These are phyloP conservation scores for Umimayanthus kanabou DNA, from an alignment of 92 coral and sea anemone genomes.

Conservation along the genomic window DNA sequence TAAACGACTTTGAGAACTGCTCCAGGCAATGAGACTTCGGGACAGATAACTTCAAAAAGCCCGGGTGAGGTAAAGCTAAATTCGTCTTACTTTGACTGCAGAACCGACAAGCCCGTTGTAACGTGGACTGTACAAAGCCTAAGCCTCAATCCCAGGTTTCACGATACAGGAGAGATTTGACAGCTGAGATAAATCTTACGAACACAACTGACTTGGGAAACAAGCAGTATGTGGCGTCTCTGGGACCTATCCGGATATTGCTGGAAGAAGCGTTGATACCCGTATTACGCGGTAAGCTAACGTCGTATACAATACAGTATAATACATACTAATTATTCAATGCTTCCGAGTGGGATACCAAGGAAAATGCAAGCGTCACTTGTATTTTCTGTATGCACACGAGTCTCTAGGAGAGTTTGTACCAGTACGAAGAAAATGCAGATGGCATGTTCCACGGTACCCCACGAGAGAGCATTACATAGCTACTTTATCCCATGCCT, in stretches of 20 bases:
- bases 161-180: not conserved
- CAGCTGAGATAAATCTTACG: not conserved
- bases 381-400: no score
- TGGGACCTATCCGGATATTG: constrained; percentile 34
- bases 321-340: no score
- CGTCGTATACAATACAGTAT: not conserved
- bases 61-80: not conserved
- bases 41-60: no score
- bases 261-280: constrained; percentile 8
- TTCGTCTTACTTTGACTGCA: not conserved
- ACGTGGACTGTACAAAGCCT: constrained; percentile 6
- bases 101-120: constrained; percentile 27
- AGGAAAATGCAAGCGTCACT: no score
- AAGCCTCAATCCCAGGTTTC: constrained; percentile 8
- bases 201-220: constrained; percentile 3
- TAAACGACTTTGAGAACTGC: no score
- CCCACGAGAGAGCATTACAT: no score
- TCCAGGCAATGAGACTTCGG: no score
- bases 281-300: constrained; percentile 8
- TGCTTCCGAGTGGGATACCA: no score
- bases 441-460: no score
- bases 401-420: no score
- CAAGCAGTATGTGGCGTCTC: constrained; percentile 23
- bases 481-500: no score
- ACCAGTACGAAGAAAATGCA: no score